Evolutionary conservation across 2,888 invertebrate genomes (phyloP), one percentile per base, ranked within the genome.

Genomic region (Patella caerulea): DNA sequence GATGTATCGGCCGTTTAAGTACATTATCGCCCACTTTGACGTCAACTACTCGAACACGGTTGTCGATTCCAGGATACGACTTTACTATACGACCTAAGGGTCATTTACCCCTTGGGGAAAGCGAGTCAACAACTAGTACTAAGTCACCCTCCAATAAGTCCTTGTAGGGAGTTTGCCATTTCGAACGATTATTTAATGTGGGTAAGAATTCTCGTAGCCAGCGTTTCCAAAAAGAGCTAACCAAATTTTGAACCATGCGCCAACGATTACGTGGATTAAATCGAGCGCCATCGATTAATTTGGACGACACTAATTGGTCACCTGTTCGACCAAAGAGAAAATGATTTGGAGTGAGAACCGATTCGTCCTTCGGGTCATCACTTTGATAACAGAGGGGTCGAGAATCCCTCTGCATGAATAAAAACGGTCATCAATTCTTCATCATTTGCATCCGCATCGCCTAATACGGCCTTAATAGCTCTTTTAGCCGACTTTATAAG

Each of bases 361-460:
- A 24, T 24, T 24, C 24, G 24, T 24, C 24, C 24, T 24, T 24
- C 24, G 24, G 24, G 24, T 24, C 24, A 24, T 24, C 24, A 24
- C 24, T 24, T 24, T 24, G 24, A 24, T 24, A n/a, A n/a, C 24
- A 24, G 12, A 83, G 59, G 2, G 82, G 82, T 54, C 83, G 15
- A 14, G 75, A 83, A 65, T 3, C 54, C 74, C 72, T 85, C 85
- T 34, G 79, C 83, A n/a, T 82, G 81, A 0, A 73, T 72, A 45
- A 83, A 79, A 12, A 80, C 83, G 2, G 82, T 83, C 15, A 75
- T 54, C 7, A 83, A 72, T 70, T 83, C 82, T 69, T 84, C 83
- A 69, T 84, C 82, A 24, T 71, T 83, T 14, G 81, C 76, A 34
- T 82, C 81, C 3, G 82, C 80, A 29, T 56, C 45, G 2, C 74